Percentiles rank a stretch among this genome's conserved stretches.
phyloP scores from a whole-genome alignment of 2,797 vertebrate genomes.

The Brachymystax lenok region DNA sequence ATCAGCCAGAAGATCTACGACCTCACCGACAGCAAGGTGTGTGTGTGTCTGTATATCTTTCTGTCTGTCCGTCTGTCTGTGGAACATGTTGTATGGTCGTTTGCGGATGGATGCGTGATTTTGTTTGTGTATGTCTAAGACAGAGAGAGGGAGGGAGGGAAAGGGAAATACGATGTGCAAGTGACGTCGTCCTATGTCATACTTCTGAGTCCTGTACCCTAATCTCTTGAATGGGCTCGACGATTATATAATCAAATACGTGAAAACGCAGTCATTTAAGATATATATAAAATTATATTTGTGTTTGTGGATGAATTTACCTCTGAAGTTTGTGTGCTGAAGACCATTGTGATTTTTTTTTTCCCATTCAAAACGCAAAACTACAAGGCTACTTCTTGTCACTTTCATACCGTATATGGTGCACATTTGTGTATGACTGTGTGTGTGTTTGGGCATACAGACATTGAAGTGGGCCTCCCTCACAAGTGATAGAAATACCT shows the following conservation, averaged over 20 bases:
- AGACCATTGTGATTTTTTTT: no score
- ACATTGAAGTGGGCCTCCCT: not conserved
- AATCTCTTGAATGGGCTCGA: no score
- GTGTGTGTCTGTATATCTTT: constrained; percentile 12
- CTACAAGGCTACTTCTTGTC: no score
- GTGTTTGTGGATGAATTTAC: no score
- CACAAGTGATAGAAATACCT: not conserved
- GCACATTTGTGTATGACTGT: not conserved
- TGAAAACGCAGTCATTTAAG: no score
- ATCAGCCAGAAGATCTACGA: constrained; percentile 98
- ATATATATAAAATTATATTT: no score
- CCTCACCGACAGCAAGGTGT: constrained; percentile 92
- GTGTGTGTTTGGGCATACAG: not conserved
- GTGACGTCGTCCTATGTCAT: no score
- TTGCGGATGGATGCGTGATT: not conserved
- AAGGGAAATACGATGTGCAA: no score
- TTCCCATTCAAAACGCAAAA: no score
- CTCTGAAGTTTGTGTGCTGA: no score
- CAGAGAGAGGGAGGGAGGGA: constrained; percentile 2
- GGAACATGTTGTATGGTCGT: not conserved
- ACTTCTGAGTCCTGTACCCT: no score
- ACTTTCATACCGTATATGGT: not conserved
- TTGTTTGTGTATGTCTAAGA: constrained; percentile 10
- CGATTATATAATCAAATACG: no score
- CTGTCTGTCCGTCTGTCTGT: not conserved